Percentiles rank a stretch among this genome's conserved stretches.
These are phyloP conservation scores for Corythornis cristatus DNA, from an alignment of 2,113 vertebrate species.

Conservation along the genomic window DNA sequence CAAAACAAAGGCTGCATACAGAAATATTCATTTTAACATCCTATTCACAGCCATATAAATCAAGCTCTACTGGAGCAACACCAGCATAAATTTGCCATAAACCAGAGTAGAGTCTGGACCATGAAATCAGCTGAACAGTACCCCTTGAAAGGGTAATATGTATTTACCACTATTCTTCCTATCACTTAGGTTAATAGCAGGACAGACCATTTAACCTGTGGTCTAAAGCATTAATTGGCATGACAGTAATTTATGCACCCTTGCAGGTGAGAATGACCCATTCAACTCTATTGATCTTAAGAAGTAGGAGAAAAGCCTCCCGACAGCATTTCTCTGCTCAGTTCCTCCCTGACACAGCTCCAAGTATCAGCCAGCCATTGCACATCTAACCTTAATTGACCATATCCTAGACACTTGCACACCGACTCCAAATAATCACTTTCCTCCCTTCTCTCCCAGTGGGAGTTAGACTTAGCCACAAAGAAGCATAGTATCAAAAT, in stretches of 20 bases:
- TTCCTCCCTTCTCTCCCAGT: background rate
- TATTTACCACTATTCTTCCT: background rate
- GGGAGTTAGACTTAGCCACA: background rate
- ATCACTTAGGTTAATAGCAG: background rate
- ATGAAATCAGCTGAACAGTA: background rate
- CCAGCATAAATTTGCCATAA: background rate
- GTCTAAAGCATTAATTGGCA: background rate
- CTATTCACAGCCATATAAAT: background rate
- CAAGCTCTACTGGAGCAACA: background rate
- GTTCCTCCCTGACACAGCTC: background rate
- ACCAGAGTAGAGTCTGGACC: background rate
- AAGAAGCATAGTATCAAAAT: background rate
- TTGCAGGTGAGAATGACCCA: conserved; percentile 35
- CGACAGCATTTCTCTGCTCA: background rate
- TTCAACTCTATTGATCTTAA: conserved; percentile 15
- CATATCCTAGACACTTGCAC: background rate
- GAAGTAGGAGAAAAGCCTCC: conserved; percentile 26
- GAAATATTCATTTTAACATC: background rate
- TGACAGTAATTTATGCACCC: conserved; percentile 28
- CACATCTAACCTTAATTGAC: background rate
- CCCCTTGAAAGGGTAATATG: background rate
- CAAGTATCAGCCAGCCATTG: background rate
- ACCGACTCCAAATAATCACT: background rate
- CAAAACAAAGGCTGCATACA: background rate
- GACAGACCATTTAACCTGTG: background rate